These are phyloP conservation scores for Chlamydotis undulata DNA, from an alignment of 2,113 vertebrate species.

Conservation along the genomic window DNA sequence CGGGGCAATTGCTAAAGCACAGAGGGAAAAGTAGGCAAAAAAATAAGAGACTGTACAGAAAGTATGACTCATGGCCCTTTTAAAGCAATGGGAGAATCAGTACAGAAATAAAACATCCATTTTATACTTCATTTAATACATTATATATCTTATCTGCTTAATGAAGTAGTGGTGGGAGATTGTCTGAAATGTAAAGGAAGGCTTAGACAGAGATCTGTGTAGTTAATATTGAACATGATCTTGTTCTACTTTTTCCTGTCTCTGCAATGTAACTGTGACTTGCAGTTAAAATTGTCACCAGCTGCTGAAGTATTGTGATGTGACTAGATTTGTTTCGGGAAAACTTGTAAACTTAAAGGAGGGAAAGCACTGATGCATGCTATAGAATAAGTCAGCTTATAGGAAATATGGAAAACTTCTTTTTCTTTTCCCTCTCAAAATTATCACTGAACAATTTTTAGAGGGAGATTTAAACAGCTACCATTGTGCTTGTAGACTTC, in stretches of 20 bases:
- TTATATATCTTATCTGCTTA: neutral
- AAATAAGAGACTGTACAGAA: neutral
- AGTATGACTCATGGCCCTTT: neutral
- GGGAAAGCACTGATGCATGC: neutral
- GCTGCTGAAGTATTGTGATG: neutral
- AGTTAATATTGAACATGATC: neutral
- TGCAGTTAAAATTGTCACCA: neutral
- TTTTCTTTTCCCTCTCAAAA: neutral
- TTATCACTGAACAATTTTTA: neutral
- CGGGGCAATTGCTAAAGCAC: neutral
- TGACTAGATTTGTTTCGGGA: neutral
- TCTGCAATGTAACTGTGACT: neutral
- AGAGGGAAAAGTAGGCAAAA: neutral
- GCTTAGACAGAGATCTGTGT: neutral
- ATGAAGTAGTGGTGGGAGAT: neutral
- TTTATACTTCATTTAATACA: neutral
- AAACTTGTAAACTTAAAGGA: neutral
- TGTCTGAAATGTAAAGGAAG: neutral
- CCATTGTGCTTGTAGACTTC: neutral
- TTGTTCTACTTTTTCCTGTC: neutral
- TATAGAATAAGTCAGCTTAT: neutral
- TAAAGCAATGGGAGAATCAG: neutral
- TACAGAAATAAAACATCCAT: neutral
- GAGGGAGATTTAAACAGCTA: neutral
- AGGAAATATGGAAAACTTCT: neutral